A percentile compares a stretch with the other conserved stretches of the same genome.
Conservation (phyloP, 2,113 vertebrate genomes). For the Amblyornis subalaris region DNA sequence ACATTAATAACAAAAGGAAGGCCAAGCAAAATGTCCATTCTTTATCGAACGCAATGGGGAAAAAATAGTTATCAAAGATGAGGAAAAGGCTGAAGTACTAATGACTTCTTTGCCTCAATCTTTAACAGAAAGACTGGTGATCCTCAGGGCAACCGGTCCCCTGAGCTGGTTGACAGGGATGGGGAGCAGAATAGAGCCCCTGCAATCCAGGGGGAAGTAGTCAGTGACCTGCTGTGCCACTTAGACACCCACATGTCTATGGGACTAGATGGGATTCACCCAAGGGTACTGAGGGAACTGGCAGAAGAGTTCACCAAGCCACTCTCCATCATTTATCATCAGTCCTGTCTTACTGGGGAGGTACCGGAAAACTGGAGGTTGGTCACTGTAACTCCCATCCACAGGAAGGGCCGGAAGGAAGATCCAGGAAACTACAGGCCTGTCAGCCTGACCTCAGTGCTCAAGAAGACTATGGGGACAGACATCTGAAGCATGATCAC, state of each 20-base stretch:
- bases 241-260: not conserved
- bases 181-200: not conserved
- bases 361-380: not conserved
- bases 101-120: not conserved
- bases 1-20: not conserved
- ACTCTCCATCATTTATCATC: not conserved
- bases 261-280: not conserved
- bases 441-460: not conserved
- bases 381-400: not conserved
- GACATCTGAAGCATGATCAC: not conserved
- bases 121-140: not conserved
- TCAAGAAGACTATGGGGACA: not conserved
- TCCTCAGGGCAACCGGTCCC: accelerated
- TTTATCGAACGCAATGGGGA: not conserved
- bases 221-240: not conserved
- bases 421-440: not conserved
- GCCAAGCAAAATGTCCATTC: not conserved
- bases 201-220: not conserved
- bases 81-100: not conserved
- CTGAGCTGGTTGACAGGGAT: not conserved
- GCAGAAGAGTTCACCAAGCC: not conserved
- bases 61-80: not conserved
- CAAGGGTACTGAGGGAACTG: not conserved
- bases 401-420: not conserved
- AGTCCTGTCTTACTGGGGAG: not conserved